A percentile compares a stretch with the other conserved stretches of the same genome.
phyloP scores from a whole-genome alignment of 2,888 invertebrate genomes.

The Allophyes oxyacanthae region DNA sequence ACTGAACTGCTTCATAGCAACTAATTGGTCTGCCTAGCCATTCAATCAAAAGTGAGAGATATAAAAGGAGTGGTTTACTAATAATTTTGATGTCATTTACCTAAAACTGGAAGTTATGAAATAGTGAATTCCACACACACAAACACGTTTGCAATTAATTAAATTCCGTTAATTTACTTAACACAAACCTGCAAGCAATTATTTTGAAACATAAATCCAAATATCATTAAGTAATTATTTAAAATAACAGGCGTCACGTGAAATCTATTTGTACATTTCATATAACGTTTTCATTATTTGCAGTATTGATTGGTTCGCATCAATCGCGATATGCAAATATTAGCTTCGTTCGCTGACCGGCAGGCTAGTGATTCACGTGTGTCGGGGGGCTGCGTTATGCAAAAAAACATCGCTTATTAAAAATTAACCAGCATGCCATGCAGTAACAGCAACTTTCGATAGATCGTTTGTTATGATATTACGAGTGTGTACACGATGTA shows the following conservation, averaged over 20 bases:
- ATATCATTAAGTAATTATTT: slow-evolving; percentile 58
- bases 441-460: slow-evolving; percentile 42
- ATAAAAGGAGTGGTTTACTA: too few relatives aligned
- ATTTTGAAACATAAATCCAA: slow-evolving; percentile 34
- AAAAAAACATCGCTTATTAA: slow-evolving; percentile 88
- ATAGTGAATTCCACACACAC: slow-evolving; percentile 7
- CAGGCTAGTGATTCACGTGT: slow-evolving; percentile 78
- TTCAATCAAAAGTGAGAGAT: too few relatives aligned
- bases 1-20: too few relatives aligned
- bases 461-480: slow-evolving; percentile 36
- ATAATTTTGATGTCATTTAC: too few relatives aligned
- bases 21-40: too few relatives aligned
- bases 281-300: slow-evolving; percentile 86
- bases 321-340: slow-evolving; percentile 89
- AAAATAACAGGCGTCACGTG: slow-evolving; percentile 64
- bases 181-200: slow-evolving; percentile 15
- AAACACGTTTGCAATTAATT: slow-evolving; percentile 25
- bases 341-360: slow-evolving; percentile 80
- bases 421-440: slow-evolving; percentile 72
- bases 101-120: too few relatives aligned
- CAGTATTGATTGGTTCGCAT: slow-evolving; percentile 87
- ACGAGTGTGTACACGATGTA: slow-evolving; percentile 18
- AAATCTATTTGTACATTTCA: slow-evolving; percentile 81
- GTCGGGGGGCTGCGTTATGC: slow-evolving; percentile 82
- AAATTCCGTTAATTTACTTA: slow-evolving; percentile 11